Evolutionary conservation across 2,888 invertebrate species (phyloP), one percentile per base, ranked within the genome.

Genomic region (Eurois occulta): DNA sequence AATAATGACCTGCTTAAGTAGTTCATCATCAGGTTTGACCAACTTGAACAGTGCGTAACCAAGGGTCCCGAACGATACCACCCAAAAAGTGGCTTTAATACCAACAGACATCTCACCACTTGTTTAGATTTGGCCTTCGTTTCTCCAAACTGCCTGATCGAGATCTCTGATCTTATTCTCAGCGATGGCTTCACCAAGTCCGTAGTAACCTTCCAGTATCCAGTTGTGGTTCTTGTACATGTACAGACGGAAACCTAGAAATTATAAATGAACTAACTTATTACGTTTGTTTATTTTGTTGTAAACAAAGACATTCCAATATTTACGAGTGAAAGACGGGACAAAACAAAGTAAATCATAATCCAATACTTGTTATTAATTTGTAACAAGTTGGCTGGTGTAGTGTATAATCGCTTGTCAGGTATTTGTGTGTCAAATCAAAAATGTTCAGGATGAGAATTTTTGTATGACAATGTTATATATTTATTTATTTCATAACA

Each of bases 231-330:
- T 97, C 76, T 97, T 96, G 93, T 97, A 95, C 94, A 98, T 97
- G 91, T 97, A 98, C 88, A 97, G 95, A 83, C 98, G 97, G 90
- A 97, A 98, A 94, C 98, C 98, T 98, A 95, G 52, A 97, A 96
- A 81, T 73, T 35, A 41, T 3, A 10, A 32, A 41, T 35, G 1
- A 24, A 64, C n/a, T 1, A 52, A 32, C 8, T 46, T 24, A 43
- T 6, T 35, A 6, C 7, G 21, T 18, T 52, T 55, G 0, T 60
- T 60, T 41, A 13, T 35, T n/a, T 28, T 21, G 5, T 18, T 46
- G 8, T 28, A 8, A 0, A 18, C 58, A 32, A 16, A 64, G 55
- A n/a, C 55, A 55, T 55, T 55, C 28, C 16, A 60, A 60, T 32
- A 18, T 32, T 60, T 18, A 32, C 1, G 4, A 65, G 16, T 13